A percentile compares a stretch with the other conserved stretches of the same genome.
Conservation (phyloP, 2,113 vertebrate species). For the Microtus pennsylvanicus region DNA sequence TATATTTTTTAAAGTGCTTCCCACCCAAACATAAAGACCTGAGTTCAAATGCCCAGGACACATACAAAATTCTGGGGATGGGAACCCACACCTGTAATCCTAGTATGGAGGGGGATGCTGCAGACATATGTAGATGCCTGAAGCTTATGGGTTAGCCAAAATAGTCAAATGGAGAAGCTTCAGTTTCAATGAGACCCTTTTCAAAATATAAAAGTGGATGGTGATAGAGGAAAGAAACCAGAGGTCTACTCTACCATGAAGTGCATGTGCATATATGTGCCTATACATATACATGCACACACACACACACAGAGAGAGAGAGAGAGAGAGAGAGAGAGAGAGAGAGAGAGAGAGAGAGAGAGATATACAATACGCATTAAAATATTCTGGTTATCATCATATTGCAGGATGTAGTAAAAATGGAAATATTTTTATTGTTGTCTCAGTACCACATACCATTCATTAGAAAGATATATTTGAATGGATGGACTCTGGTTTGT, state of each 20-base stretch:
- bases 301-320: neutral
- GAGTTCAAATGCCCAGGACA: neutral
- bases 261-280: neutral
- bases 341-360: neutral
- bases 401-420: neutral
- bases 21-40: neutral
- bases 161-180: neutral
- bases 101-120: neutral
- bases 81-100: neutral
- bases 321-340: neutral
- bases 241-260: no score
- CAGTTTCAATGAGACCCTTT: neutral
- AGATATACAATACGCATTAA: neutral
- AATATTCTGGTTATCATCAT: neutral
- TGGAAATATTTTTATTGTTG: neutral
- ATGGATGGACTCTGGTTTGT: neutral
- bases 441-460: neutral
- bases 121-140: neutral
- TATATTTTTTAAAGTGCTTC: neutral
- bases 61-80: neutral
- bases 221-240: neutral
- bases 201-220: neutral
- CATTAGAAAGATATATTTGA: neutral
- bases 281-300: neutral
- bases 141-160: neutral